Conservation (phyloP, 2,888 invertebrate species). For the Hydropsyche betteni region DNA sequence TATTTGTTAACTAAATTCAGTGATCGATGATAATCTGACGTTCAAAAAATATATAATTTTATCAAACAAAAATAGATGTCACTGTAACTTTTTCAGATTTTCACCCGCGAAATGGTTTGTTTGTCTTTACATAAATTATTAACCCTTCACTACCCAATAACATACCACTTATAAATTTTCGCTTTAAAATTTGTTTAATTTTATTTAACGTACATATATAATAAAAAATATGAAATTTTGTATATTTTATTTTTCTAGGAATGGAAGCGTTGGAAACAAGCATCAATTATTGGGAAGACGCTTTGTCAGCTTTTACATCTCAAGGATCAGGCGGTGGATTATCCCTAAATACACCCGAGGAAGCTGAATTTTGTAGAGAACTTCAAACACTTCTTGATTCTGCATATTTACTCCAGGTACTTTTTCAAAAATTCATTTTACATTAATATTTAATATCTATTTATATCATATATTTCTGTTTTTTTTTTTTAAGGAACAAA, state of each 20-base stretch:
- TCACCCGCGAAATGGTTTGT: too few species aligned
- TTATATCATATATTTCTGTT: background rate
- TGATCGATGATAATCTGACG: too few species aligned
- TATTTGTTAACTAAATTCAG: too few species aligned
- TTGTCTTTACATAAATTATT: too few species aligned
- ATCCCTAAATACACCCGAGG: conserved; percentile 81
- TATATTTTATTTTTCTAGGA: conserved; percentile 64
- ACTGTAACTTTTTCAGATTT: too few species aligned
- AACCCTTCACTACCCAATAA: too few species aligned
- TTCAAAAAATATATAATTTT: too few species aligned
- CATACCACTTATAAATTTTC: too few species aligned
- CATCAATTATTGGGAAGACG: conserved; percentile 95
- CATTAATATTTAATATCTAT: background rate
- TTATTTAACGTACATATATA: background rate
- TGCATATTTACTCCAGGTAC: conserved; percentile 76
- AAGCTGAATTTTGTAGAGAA: conserved; percentile 85
- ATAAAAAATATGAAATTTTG: background rate
- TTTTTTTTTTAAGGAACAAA: conserved; percentile 68
- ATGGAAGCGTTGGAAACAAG: conserved; percentile 94
- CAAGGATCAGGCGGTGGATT: conserved; percentile 64
- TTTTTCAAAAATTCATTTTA: background rate
- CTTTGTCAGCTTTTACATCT: conserved; percentile 80
- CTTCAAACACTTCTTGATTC: conserved; percentile 83
- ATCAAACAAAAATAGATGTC: too few species aligned
- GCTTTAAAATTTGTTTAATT: too few species aligned